A percentile compares a stretch with the other conserved stretches of the same genome.
These are phyloP conservation scores for Aradophagus sp. DNA, from an alignment of 1,140 invertebrate genomes.

Conservation along the genomic window DNA sequence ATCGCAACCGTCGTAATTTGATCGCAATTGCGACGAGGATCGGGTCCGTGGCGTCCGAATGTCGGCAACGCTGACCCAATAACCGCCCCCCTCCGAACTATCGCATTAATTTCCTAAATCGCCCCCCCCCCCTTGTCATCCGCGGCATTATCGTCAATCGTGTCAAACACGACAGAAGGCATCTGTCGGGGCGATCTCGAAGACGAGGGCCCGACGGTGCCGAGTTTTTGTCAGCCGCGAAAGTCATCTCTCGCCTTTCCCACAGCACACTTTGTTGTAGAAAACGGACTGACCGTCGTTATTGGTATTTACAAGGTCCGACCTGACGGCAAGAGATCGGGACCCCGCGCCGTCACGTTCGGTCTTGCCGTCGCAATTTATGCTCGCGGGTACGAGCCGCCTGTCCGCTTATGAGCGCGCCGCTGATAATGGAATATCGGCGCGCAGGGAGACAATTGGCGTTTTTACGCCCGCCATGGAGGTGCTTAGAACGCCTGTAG, in stretches of 20 bases:
- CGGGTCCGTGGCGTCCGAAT: constrained; percentile 15
- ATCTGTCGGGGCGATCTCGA: constrained; percentile 37
- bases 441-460: constrained; percentile 18
- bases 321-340: constrained; percentile 51
- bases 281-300: constrained; percentile 46
- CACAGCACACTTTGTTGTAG: constrained; percentile 56
- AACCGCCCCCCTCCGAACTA: constrained; percentile 19
- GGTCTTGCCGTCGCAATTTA: constrained; percentile 36
- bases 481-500: too few species aligned
- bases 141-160: constrained; percentile 26
- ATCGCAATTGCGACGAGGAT: constrained; percentile 38
- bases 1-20: constrained; percentile 28
- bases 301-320: constrained; percentile 55
- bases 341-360: constrained; percentile 49
- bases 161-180: constrained; percentile 31
- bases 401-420: constrained; percentile 11
- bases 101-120: constrained; percentile 24
- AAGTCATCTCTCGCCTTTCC: constrained; percentile 56
- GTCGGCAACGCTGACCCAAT: constrained; percentile 32
- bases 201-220: constrained; percentile 17
- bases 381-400: constrained; percentile 25
- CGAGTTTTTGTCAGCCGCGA: constrained; percentile 42
- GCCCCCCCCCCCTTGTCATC: constrained; percentile 1
- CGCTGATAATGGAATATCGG: constrained; percentile 36
- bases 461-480: constrained; percentile 10